Evolutionary conservation across 1,140 invertebrate genomes (phyloP).

Genomic region (Drosophila parabipectinata): DNA sequence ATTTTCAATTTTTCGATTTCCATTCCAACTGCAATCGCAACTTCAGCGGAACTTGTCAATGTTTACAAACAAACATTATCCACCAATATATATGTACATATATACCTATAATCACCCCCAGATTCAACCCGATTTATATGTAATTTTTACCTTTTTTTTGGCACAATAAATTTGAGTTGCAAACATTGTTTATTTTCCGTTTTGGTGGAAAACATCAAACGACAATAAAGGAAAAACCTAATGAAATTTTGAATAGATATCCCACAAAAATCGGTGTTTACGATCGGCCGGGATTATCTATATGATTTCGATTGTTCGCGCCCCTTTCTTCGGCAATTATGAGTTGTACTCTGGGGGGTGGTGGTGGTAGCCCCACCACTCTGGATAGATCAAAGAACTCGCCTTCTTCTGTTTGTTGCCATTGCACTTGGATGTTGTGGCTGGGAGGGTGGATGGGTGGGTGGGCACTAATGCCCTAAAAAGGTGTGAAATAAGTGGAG

Average conservation of each 20-base stretch:
- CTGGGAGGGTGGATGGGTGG: conserved; percentile 10
- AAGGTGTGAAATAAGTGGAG: conserved; percentile 65
- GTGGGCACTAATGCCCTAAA: conserved; percentile 12
- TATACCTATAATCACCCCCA: background rate
- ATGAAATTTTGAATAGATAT: conserved; percentile 40
- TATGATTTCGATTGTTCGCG: conserved; percentile 41
- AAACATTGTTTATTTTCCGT: conserved; percentile 74
- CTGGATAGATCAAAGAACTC: conserved; percentile 75
- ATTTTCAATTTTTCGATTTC: conserved; percentile 42
- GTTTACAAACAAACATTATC: conserved; percentile 75
- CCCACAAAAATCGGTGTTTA: conserved; percentile 69
- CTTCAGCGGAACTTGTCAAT: conserved; percentile 75
- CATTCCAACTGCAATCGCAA: conserved; percentile 44
- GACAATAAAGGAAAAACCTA: conserved; percentile 54
- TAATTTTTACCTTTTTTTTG: conserved; percentile 43
- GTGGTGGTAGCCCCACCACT: conserved; percentile 7
- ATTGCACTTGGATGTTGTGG: conserved; percentile 69
- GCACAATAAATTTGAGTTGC: conserved; percentile 67
- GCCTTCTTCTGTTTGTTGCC: conserved; percentile 69
- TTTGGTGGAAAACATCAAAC: conserved; percentile 73
- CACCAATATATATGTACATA: conserved; percentile 34
- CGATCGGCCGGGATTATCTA: conserved; percentile 57
- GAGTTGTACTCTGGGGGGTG: conserved; percentile 34
- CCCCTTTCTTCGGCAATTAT: conserved; percentile 57
- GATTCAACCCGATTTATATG: conserved; percentile 57